Base-by-base conservation (phyloP, 2,797 vertebrate species). In the Siniperca obscura region DNA sequence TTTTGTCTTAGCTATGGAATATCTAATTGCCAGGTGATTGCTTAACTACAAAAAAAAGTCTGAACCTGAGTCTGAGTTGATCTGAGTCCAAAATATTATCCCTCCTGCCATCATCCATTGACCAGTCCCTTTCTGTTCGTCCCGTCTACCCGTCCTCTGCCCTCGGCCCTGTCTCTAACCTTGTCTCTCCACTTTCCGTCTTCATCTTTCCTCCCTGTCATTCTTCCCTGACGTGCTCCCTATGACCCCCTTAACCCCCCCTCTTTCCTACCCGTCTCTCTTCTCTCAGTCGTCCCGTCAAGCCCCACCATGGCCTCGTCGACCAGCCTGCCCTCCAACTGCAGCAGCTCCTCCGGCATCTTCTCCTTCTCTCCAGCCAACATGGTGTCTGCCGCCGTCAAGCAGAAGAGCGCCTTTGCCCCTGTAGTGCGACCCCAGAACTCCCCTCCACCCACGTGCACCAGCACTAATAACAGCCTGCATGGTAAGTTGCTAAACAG, bases 281-380 rank as follows among this genome's bases (percentile, higher is more conserved):
- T 87, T 64, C 81, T 82, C 94, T 74, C 83, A 98, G 98, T 99
- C 55, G 98, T 99, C 92, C 98, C 98, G 76, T 99, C 98, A 70
- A 99, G 98, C 92, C 98, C 98, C 27, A 99, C 98, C 85, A 99
- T 99, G 98, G 98, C 97, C 78, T 99, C 98, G 38, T 98, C 98
- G 87, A 99, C 98, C 92, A 99, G 98, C 95, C 96, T 99, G 91
- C 97, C 98, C 73, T 99, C 98, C 91, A 99, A 99, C 95, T 99
- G 98, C 96, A 98, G 97, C 96, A 98, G 97, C 91, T 98, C 98
- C 91, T 99, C 98, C 3, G 98, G 98, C 91, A 99, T 99, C 94
- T 99, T 99, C 95, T 99, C 98, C 94, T 99, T 99, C 95, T 99
- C 98, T 90, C 98, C 98, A 86, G 98, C 98, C 93, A 99, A 99